Conservation (phyloP, 2,888 invertebrate species). For the Andrena bucephala region DNA sequence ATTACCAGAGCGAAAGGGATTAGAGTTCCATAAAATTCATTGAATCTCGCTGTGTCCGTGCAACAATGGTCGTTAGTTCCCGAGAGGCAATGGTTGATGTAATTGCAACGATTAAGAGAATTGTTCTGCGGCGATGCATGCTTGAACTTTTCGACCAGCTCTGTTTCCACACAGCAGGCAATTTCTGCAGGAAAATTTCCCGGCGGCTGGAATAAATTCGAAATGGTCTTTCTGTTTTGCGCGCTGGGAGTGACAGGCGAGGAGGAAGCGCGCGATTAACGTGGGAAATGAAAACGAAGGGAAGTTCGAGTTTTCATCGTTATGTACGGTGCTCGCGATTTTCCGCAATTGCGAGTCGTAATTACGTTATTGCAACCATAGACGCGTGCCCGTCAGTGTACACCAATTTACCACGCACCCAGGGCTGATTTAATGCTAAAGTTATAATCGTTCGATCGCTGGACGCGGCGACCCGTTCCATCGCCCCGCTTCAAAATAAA, state of each 20-base stretch:
- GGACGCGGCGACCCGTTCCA: background rate
- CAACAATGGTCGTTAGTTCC: background rate
- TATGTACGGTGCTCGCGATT: background rate
- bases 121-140: constrained; percentile 29
- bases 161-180: constrained; percentile 6
- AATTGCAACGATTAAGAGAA: constrained; percentile 61
- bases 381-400: background rate
- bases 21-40: background rate
- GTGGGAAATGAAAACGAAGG: background rate
- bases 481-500: constrained; percentile 19
- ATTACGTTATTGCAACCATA: constrained; percentile 11
- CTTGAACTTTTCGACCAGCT: constrained; percentile 14
- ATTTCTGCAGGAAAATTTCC: constrained; percentile 12
- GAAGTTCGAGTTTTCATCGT: background rate
- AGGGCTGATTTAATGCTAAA: constrained; percentile 24
- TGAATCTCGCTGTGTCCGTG: background rate
- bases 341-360: constrained; percentile 26
- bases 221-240: too few relatives aligned
- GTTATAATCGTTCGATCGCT: constrained; percentile 36
- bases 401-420: constrained; percentile 16
- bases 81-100: constrained; percentile 40
- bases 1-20: constrained; percentile 2
- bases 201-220: background rate
- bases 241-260: too few relatives aligned
- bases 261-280: background rate